phyloP scores from a whole-genome alignment of 2,113 vertebrate genomes.

The Trinectes maculatus region DNA sequence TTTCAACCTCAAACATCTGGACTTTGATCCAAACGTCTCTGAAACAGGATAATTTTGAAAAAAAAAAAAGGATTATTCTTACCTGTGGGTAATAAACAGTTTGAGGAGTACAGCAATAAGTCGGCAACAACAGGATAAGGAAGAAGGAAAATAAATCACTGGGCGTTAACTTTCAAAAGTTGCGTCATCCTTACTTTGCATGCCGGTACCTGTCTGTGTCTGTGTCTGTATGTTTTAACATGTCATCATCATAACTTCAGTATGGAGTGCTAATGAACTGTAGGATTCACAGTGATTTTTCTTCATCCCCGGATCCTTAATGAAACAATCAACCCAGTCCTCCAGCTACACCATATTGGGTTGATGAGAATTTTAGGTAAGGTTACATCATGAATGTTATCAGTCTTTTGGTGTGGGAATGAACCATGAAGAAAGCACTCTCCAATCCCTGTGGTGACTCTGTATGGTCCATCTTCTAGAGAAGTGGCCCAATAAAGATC shows the following conservation, averaged over 20 bases:
- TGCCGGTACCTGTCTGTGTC: neutral
- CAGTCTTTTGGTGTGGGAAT: too few species aligned
- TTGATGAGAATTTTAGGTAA: too few species aligned
- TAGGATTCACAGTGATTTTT: neutral
- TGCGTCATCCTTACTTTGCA: too few species aligned
- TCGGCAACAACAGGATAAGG: neutral
- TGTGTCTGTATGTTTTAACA: neutral
- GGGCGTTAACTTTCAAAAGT: too few species aligned
- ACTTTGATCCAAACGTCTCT: neutral
- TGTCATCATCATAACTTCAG: too few species aligned
- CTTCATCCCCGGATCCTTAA: neutral
- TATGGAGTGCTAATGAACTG: too few species aligned
- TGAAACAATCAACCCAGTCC: too few species aligned
- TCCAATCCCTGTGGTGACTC: neutral
- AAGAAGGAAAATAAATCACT: neutral
- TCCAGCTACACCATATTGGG: too few species aligned
- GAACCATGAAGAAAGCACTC: too few species aligned
- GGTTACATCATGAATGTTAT: neutral
- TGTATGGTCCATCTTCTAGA: slow-evolving; percentile 6
- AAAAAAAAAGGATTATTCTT: neutral
- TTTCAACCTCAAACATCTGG: neutral
- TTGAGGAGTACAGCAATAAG: neutral
- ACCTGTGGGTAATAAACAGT: neutral
- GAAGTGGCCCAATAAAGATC: slow-evolving; percentile 39
- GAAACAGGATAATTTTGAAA: neutral